These are phyloP conservation scores for Mastacembelus armatus DNA, from an alignment of 2,797 vertebrate species.

Conservation along the genomic window DNA sequence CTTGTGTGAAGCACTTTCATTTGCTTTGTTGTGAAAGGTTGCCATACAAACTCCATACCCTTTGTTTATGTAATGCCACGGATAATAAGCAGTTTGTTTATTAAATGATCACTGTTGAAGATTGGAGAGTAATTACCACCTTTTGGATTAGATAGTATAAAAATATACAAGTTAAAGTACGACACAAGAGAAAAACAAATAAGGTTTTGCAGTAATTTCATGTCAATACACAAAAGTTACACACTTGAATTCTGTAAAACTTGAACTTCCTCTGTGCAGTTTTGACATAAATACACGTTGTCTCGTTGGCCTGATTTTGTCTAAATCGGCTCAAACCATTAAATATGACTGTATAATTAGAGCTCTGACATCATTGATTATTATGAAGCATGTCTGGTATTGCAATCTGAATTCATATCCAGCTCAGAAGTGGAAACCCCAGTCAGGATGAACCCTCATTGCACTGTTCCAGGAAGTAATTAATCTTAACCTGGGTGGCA, in stretches of 20 bases:
- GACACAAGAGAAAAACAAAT: not conserved
- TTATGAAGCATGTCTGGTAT: slow-evolving; percentile 6
- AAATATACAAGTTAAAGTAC: not conserved
- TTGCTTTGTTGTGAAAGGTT: not conserved
- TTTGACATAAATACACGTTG: slow-evolving; percentile 13
- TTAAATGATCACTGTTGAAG: slow-evolving; percentile 10
- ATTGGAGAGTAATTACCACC: not conserved
- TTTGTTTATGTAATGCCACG: slow-evolving; percentile 5
- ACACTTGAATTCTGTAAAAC: not conserved
- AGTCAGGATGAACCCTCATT: slow-evolving; percentile 29
- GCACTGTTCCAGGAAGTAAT: slow-evolving; percentile 56
- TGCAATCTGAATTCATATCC: slow-evolving; percentile 24
- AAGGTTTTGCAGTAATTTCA: not conserved
- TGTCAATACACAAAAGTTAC: not conserved
- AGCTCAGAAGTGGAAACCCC: slow-evolving; percentile 40
- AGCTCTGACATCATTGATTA: slow-evolving; percentile 17
- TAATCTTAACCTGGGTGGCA: slow-evolving; percentile 67
- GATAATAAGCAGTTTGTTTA: not conserved
- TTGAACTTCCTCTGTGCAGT: not conserved
- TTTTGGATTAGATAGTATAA: not conserved
- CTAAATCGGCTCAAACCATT: slow-evolving; percentile 6
- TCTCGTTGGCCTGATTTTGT: slow-evolving; percentile 18
- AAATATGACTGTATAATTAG: slow-evolving; percentile 23
- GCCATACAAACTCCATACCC: not conserved
- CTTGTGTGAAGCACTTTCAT: not conserved